Percentiles rank a stretch among this genome's conserved stretches.
Evolutionary conservation across 2,113 vertebrate species (phyloP).

Genomic region (Poecile atricapillus): DNA sequence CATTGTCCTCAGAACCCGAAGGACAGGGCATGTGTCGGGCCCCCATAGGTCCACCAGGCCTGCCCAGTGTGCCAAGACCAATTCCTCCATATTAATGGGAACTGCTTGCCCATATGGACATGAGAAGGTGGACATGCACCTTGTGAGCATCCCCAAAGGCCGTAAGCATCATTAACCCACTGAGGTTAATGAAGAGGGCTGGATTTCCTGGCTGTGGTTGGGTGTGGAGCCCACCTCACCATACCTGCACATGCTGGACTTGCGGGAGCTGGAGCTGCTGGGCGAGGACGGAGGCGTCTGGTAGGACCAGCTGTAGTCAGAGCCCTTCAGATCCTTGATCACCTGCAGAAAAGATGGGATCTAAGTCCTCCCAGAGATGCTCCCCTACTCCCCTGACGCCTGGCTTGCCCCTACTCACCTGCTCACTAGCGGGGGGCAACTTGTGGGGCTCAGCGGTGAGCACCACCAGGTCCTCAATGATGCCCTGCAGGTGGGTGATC

Average conservation of each 20-base stretch:
- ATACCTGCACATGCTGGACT: constrained; percentile 98
- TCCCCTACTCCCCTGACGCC: rapidly evolving
- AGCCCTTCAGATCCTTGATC: constrained; percentile 96
- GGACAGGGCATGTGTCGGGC: not conserved
- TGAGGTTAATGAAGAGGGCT: not conserved
- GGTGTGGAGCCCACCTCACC: not conserved
- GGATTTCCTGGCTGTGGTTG: not conserved
- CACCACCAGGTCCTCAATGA: constrained; percentile 91
- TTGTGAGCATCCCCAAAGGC: not conserved
- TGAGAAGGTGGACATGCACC: not conserved
- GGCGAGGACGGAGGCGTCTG: constrained; percentile 96
- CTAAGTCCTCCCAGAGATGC: not conserved
- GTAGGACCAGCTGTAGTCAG: constrained; percentile 97
- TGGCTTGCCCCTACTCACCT: constrained; percentile 66
- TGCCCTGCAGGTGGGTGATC: constrained; percentile 95
- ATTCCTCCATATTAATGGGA: not conserved
- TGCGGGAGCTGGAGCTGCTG: constrained; percentile 90
- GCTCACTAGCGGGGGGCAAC: constrained; percentile 93
- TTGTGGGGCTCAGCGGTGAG: constrained; percentile 94
- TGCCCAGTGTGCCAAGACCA: rapidly evolving
- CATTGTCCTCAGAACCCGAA: rapidly evolving
- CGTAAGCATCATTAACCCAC: not conserved
- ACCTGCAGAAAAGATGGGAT: constrained; percentile 74
- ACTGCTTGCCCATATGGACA: not conserved
- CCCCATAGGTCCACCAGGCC: not conserved